A percentile compares a stretch with the other conserved stretches of the same genome.
These are phyloP conservation scores for Drosophila biarmipes DNA, from an alignment of 1,140 invertebrate genomes.

Conservation along the genomic window DNA sequence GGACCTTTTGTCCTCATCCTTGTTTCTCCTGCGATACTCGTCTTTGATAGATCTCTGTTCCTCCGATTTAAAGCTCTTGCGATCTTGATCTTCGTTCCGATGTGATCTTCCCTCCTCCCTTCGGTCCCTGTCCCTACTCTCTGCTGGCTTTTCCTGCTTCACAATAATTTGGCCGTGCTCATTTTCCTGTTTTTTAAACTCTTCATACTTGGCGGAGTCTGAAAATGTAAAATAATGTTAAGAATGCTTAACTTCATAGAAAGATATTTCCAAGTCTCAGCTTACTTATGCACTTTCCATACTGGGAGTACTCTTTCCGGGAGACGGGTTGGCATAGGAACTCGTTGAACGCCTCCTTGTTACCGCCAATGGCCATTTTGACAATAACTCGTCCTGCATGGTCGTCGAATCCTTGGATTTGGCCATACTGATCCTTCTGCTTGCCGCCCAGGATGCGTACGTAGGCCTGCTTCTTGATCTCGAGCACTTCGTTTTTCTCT, in stretches of 20 bases:
- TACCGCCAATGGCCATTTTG: conserved; percentile 90
- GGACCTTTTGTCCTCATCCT: not conserved
- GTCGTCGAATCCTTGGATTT: conserved; percentile 94
- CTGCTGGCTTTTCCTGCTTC: conserved; percentile 52
- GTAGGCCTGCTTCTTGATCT: conserved; percentile 88
- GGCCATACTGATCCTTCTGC: conserved; percentile 91
- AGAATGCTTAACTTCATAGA: not conserved
- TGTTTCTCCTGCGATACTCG: conserved; percentile 17
- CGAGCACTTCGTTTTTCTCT: conserved; percentile 87
- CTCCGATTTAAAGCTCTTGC: conserved; percentile 7
- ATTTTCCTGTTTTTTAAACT: conserved; percentile 87
- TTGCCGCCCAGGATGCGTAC: conserved; percentile 90
- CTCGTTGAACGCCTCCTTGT: conserved; percentile 91
- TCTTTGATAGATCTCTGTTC: conserved; percentile 16
- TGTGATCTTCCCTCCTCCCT: conserved; percentile 30
- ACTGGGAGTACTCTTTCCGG: conserved; percentile 91
- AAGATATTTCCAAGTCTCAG: conserved; percentile 42
- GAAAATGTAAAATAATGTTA: conserved; percentile 52
- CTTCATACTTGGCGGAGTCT: conserved; percentile 89
- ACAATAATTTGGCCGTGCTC: conserved; percentile 77
- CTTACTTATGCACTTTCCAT: conserved; percentile 92
- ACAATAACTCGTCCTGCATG: conserved; percentile 92
- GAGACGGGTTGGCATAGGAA: conserved; percentile 90
- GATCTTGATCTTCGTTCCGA: conserved; percentile 16
- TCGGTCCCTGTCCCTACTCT: conserved; percentile 23